Percentiles rank a stretch among this genome's conserved stretches.
Evolutionary conservation across 2,113 vertebrate species (phyloP).

Genomic region (Urocynchramus pylzowi): DNA sequence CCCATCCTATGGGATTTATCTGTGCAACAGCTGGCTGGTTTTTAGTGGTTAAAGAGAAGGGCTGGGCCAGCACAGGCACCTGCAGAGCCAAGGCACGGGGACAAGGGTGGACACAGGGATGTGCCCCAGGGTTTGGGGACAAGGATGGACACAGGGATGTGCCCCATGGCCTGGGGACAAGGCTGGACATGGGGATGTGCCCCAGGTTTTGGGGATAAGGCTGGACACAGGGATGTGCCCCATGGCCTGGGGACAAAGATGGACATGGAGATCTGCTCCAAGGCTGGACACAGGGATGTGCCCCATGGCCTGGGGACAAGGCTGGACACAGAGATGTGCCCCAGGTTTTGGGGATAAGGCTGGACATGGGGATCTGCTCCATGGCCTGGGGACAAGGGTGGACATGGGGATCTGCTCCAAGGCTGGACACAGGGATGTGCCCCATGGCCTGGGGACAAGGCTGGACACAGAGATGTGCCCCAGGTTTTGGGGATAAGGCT

Average conservation of each 20-base stretch:
- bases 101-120: neutral
- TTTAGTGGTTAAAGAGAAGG: neutral
- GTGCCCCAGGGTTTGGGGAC: too few species aligned
- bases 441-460: fast-evolving
- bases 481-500: neutral
- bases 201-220: neutral
- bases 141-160: too few species aligned
- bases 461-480: fast-evolving
- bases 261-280: too few species aligned
- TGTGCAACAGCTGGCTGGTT: fast-evolving
- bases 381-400: too few species aligned
- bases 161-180: fast-evolving
- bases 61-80: neutral
- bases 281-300: neutral
- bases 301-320: fast-evolving
- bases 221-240: fast-evolving
- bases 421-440: fast-evolving
- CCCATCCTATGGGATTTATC: neutral
- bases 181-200: neutral
- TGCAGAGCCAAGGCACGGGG: neutral
- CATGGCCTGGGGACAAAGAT: neutral
- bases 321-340: fast-evolving
- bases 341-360: neutral
- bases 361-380: too few species aligned
- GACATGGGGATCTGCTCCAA: neutral